Conservation (phyloP, 2,888 invertebrate genomes). For the Aethes cnicana region DNA sequence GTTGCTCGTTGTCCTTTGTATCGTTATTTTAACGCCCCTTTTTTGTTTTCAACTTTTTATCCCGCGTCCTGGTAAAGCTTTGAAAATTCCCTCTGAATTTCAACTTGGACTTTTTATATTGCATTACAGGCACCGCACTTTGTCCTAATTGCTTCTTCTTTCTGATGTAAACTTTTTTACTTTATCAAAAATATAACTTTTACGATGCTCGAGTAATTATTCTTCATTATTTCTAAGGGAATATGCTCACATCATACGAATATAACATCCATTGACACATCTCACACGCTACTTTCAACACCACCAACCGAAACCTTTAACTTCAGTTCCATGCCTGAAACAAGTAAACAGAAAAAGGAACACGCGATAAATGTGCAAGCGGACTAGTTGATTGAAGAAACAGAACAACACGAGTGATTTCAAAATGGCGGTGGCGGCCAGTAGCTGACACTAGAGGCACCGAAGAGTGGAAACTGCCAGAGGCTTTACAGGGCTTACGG, state of each 20-base stretch:
- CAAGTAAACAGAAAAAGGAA: conserved; percentile 29
- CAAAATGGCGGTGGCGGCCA: conserved; percentile 75
- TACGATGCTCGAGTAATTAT: too few relatives aligned
- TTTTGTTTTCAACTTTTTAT: conserved; percentile 19
- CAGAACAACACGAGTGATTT: conserved; percentile 76
- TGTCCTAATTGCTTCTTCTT: conserved; percentile 24
- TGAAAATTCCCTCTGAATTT: conserved; percentile 18
- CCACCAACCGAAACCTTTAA: conserved; percentile 8
- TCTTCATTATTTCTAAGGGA: too few relatives aligned
- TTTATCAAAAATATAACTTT: conserved; percentile 6
- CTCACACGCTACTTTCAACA: conserved; percentile 36
- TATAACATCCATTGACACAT: conserved; percentile 48
- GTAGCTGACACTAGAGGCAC: conserved; percentile 67
- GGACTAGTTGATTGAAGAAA: conserved; percentile 48
- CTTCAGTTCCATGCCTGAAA: conserved; percentile 15
- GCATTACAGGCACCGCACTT: conserved; percentile 20
- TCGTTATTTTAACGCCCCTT: conserved; percentile 36
- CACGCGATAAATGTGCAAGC: conserved; percentile 41
- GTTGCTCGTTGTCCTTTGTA: conserved; percentile 39
- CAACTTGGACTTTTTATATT: conserved; percentile 23
- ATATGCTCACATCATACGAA: too few relatives aligned
- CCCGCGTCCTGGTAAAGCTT: conserved; percentile 8
- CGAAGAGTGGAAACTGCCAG: conserved; percentile 78
- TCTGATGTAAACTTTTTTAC: conserved; percentile 13
- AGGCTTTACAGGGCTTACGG: conserved; percentile 54